phyloP scores from a whole-genome alignment of 2,113 vertebrate genomes.

The Prochilodus magdalenae region DNA sequence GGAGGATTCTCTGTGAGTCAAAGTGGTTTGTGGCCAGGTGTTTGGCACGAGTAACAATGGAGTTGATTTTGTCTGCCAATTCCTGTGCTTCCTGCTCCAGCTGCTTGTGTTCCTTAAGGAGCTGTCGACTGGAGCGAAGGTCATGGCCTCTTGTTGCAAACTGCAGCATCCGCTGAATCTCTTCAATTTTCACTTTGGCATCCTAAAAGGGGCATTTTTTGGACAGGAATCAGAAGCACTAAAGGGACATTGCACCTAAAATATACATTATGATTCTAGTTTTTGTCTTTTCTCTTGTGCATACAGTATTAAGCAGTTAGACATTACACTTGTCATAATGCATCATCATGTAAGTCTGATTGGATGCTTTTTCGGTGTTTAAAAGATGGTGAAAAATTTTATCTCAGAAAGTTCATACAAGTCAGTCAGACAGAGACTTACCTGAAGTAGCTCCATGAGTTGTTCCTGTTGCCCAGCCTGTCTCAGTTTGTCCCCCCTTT shows the following conservation, averaged over 20 bases:
- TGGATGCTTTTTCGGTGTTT: too few species aligned
- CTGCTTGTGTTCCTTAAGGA: slow-evolving; percentile 83
- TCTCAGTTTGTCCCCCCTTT: slow-evolving; percentile 82
- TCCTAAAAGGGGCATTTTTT: slow-evolving; percentile 71
- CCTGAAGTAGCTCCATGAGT: slow-evolving; percentile 88
- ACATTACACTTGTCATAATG: too few species aligned
- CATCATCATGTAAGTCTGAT: too few species aligned
- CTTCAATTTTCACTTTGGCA: slow-evolving; percentile 84
- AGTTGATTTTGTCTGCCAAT: slow-evolving; percentile 85
- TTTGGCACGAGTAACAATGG: slow-evolving; percentile 79
- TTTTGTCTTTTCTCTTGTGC: not conserved
- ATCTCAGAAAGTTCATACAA: too few species aligned
- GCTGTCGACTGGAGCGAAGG: slow-evolving; percentile 79
- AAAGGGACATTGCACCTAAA: not conserved
- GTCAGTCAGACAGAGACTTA: slow-evolving; percentile 58
- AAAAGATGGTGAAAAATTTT: too few species aligned
- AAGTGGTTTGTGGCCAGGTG: slow-evolving; percentile 83
- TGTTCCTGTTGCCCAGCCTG: slow-evolving; percentile 87
- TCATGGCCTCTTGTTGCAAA: slow-evolving; percentile 78
- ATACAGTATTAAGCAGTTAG: not conserved
- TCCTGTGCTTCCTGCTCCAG: slow-evolving; percentile 82
- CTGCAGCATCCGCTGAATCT: slow-evolving; percentile 82
- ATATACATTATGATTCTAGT: not conserved
- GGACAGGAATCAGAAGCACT: not conserved
- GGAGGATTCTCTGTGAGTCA: slow-evolving; percentile 80